These are phyloP conservation scores for Diorhabda sublineata DNA, from an alignment of 1,140 invertebrate genomes.

Conservation along the genomic window DNA sequence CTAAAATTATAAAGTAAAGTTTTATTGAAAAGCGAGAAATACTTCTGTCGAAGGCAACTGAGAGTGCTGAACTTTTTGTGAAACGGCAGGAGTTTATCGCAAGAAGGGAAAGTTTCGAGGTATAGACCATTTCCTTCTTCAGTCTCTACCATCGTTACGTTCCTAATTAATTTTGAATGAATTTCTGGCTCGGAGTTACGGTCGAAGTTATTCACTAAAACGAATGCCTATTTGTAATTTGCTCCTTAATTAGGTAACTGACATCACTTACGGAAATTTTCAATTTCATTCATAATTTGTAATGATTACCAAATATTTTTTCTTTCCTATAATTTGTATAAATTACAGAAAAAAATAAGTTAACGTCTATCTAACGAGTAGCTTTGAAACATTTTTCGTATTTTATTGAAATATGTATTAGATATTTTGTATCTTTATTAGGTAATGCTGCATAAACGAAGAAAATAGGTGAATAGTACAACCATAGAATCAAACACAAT, in stretches of 20 bases:
- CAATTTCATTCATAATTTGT: not conserved
- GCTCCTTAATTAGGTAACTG: not conserved
- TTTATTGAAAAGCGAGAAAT: not conserved
- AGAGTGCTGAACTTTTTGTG: not conserved
- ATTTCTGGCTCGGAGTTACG: not conserved
- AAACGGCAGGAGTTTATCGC: not conserved
- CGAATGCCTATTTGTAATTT: not conserved
- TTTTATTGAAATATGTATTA: too few relatives aligned
- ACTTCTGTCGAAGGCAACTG: conserved; percentile 1
- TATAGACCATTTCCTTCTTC: not conserved
- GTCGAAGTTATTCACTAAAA: not conserved
- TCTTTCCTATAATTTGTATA: too few relatives aligned
- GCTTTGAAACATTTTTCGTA: too few relatives aligned
- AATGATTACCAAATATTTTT: too few relatives aligned
- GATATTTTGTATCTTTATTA: too few relatives aligned
- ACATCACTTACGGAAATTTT: not conserved
- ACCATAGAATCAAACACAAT: too few relatives aligned
- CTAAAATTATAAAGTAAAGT: not conserved
- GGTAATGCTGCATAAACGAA: too few relatives aligned
- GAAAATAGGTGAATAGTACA: too few relatives aligned
- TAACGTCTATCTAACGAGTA: too few relatives aligned
- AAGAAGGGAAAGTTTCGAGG: conserved; percentile 1
- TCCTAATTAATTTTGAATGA: not conserved
- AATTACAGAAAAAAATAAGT: too few relatives aligned
- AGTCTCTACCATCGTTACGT: not conserved